Evolutionary conservation across 2,113 vertebrate genomes (phyloP), one percentile per base, ranked within the genome.

Genomic region (Calyptomena viridis): DNA sequence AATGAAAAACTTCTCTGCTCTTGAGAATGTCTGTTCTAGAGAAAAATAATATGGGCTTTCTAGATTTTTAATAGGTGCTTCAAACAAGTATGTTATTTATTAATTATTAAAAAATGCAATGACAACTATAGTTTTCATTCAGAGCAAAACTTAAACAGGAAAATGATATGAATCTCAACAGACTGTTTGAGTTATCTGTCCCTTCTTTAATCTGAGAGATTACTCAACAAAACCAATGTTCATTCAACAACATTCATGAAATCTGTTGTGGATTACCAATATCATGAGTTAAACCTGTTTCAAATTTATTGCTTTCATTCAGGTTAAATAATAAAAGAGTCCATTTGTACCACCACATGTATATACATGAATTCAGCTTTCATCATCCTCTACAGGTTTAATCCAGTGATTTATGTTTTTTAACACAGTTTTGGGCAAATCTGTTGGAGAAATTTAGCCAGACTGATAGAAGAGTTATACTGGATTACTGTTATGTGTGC

Each of bases 221-320:
- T 98, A 98, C 96, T 96, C 97, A 97, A 98, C 96, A 98, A 98
- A 98, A 97, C 97, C 97, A 92, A 97, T 60, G 91, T 97, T 98
- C 98, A 98, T 97, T 98, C 97, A 98, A 97, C 95, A 98, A 97
- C 97, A 97, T 98, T 98, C 97, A 96, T 31, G 37, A 97, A 98
- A 98, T 98, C 98, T 98, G 98, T 97, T 98, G 96, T 94, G 98
- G 98, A 98, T 98, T 98, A 98, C 96, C 95, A 97, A 98, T 97
- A 98, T 97, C 96, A 97, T 97, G 96, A 92, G 97, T 97, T 97
- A 97, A 98, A 98, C 89, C 98, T 98, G 98, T 98, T 98, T 98
- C 97, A 97, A 98, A 98, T 98, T 98, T 98, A 98, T 98, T 97
- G 97, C 97, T 97, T 98, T 98, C 97, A 97, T 97, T 98, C 98